Percentiles rank a stretch among this genome's conserved stretches.
These are phyloP conservation scores for Drosophila pectinifera DNA, from an alignment of 1,140 invertebrate genomes.

Conservation along the genomic window DNA sequence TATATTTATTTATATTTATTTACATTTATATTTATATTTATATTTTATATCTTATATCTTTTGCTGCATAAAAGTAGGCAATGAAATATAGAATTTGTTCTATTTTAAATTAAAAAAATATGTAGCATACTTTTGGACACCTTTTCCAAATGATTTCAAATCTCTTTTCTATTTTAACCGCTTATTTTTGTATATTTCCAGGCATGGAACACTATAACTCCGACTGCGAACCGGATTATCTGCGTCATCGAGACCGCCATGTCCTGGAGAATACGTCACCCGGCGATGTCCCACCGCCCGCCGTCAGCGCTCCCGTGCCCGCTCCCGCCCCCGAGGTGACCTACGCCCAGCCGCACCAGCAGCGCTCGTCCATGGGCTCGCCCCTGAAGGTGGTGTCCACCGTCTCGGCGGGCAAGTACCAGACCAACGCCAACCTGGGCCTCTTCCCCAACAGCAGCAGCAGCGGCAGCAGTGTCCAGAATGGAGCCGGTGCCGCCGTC, in stretches of 20 bases:
- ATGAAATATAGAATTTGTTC: too few species aligned
- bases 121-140: neutral
- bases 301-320: slow-evolving; percentile 36
- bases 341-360: slow-evolving; percentile 71
- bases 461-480: slow-evolving; percentile 58
- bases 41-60: too few species aligned
- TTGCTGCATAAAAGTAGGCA: too few species aligned
- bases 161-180: neutral
- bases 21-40: too few species aligned
- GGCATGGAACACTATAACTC: slow-evolving; percentile 87
- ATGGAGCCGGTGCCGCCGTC: slow-evolving; percentile 8
- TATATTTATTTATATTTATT: too few species aligned
- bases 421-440: slow-evolving; percentile 73
- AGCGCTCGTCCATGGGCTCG: slow-evolving; percentile 84
- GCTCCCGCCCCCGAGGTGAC: slow-evolving; percentile 50
- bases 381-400: slow-evolving; percentile 60
- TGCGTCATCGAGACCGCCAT: slow-evolving; percentile 85
- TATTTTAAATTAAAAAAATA: neutral
- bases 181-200: slow-evolving; percentile 48
- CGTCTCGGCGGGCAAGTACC: slow-evolving; percentile 65
- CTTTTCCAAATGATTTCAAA: neutral
- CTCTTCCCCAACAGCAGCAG: slow-evolving; percentile 66
- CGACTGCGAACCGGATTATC: slow-evolving; percentile 85
- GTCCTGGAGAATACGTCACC: slow-evolving; percentile 58
- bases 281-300: slow-evolving; percentile 72